phyloP scores from a whole-genome alignment of 2,113 vertebrate genomes.

The Macquaria australasica region DNA sequence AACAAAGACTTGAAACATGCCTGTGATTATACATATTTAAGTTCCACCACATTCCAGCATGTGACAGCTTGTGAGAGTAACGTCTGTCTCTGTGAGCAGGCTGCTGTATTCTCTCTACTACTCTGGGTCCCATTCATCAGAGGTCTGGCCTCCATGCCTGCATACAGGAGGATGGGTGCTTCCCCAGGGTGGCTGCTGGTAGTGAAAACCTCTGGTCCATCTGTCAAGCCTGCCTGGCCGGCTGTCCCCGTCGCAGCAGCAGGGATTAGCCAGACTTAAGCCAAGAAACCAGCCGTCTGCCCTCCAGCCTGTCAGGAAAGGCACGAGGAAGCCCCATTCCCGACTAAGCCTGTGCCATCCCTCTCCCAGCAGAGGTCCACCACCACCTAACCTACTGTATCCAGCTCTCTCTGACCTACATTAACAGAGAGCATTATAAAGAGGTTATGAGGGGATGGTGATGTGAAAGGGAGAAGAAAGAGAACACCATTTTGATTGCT shows the following conservation, averaged over 20 bases:
- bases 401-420: constrained; percentile 68
- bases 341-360: constrained; percentile 48
- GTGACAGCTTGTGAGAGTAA: constrained; percentile 4
- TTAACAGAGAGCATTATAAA: constrained; percentile 49
- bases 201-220: constrained; percentile 78
- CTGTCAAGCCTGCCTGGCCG: constrained; percentile 68
- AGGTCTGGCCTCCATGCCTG: neutral
- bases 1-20: neutral
- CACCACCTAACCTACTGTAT: constrained; percentile 50
- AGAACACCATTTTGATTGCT: constrained; percentile 62
- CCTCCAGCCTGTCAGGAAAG: constrained; percentile 50
- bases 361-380: constrained; percentile 50
- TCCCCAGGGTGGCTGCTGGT: constrained; percentile 43
- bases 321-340: constrained; percentile 58
- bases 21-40: constrained; percentile 13
- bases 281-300: constrained; percentile 72
- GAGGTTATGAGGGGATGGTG: constrained; percentile 30
- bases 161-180: constrained; percentile 28
- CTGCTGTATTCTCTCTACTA: constrained; percentile 1
- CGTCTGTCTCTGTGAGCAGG: neutral
- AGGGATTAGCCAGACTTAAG: constrained; percentile 80
- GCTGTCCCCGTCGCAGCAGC: constrained; percentile 60
- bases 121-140: constrained; percentile 8
- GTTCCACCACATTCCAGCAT: neutral
- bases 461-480: constrained; percentile 51